A percentile compares a stretch with the other conserved stretches of the same genome.
Conservation (phyloP, 2,888 invertebrate species). For the Andrena haemorrhoa region DNA sequence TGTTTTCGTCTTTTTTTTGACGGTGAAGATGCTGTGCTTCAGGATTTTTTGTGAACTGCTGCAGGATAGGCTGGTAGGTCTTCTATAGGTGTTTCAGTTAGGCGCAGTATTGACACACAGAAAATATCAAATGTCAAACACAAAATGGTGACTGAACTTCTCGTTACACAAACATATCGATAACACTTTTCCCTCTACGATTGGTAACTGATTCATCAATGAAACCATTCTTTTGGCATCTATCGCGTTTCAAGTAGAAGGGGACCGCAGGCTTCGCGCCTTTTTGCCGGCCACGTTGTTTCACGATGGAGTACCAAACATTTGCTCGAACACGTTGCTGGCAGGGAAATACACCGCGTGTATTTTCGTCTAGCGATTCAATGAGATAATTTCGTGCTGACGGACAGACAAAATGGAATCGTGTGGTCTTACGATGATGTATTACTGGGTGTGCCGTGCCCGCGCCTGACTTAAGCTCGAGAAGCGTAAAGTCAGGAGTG, state of each 20-base stretch:
- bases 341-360: neutral
- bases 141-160: neutral
- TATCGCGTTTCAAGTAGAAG: neutral
- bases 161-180: neutral
- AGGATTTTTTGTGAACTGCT: too few species aligned
- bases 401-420: conserved; percentile 36
- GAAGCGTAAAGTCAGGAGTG: conserved; percentile 43
- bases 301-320: neutral
- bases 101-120: too few species aligned
- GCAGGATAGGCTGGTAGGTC: too few species aligned
- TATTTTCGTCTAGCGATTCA: conserved; percentile 27
- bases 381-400: conserved; percentile 48
- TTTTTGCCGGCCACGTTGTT: neutral
- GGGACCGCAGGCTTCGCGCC: neutral
- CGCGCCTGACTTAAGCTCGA: conserved; percentile 51
- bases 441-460: conserved; percentile 55
- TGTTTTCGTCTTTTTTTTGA: too few species aligned
- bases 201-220: neutral
- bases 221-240: too few species aligned
- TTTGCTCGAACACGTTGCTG: neutral
- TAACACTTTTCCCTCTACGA: neutral
- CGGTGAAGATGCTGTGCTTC: too few species aligned
- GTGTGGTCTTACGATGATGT: conserved; percentile 57
- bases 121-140: too few species aligned
- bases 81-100: too few species aligned